phyloP scores from a whole-genome alignment of 2,888 invertebrate genomes.

The Argyresthia albistria region DNA sequence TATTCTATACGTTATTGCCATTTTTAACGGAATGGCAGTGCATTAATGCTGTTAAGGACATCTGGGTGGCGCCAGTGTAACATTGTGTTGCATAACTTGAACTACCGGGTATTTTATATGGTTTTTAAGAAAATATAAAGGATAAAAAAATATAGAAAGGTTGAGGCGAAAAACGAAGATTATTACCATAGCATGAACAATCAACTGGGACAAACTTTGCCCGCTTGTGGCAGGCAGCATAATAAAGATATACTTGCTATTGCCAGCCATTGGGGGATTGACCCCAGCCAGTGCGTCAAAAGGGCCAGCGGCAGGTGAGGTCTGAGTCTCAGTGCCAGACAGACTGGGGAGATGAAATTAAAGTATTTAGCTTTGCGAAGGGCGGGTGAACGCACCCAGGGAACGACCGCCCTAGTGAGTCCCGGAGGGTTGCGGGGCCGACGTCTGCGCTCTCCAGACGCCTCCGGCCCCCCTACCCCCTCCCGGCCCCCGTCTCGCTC shows the following conservation, averaged over 20 bases:
- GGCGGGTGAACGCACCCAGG: slow-evolving; percentile 16
- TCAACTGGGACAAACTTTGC: too few species aligned
- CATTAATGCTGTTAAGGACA: neutral
- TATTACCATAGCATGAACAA: too few species aligned
- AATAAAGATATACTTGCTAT: too few species aligned
- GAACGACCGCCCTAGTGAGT: slow-evolving; percentile 5
- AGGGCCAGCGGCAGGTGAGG: slow-evolving; percentile 5
- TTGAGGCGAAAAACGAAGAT: too few species aligned
- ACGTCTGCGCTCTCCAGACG: slow-evolving; percentile 20
- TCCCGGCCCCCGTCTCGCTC: neutral
- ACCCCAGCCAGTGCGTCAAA: neutral
- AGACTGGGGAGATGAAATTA: slow-evolving; percentile 38
- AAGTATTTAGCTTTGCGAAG: slow-evolving; percentile 26
- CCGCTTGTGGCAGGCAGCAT: too few species aligned
- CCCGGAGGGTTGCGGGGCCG: slow-evolving; percentile 8
- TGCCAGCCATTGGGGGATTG: neutral
- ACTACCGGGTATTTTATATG: too few species aligned
- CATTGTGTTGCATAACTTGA: too few species aligned
- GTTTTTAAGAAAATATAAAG: too few species aligned
- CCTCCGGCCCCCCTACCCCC: slow-evolving; percentile 13
- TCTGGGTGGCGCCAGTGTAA: neutral
- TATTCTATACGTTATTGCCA: slow-evolving; percentile 7
- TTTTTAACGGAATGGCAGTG: neutral
- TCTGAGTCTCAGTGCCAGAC: slow-evolving; percentile 25
- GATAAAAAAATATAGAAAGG: too few species aligned